A percentile compares a stretch with the other conserved stretches of the same genome.
phyloP scores from a whole-genome alignment of 2,888 invertebrate species.

The Sarcophaga carnaria region DNA sequence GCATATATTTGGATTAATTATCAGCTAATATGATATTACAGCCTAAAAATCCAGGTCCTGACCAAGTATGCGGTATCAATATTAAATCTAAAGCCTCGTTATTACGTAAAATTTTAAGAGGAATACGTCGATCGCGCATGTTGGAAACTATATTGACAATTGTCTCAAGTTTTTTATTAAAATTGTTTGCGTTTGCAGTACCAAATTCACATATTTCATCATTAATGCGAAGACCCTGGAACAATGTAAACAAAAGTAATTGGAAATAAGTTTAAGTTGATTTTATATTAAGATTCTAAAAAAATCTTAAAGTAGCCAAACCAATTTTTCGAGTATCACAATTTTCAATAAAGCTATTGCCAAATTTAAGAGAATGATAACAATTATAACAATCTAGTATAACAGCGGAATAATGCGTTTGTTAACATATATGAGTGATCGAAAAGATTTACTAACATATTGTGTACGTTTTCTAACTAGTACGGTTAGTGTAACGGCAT shows the following conservation, averaged over 20 bases:
- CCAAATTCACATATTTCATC: slow-evolving; percentile 91
- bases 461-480: too few species aligned
- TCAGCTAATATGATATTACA: slow-evolving; percentile 84
- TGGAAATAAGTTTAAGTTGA: slow-evolving; percentile 49
- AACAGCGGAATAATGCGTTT: too few species aligned
- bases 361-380: too few species aligned
- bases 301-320: too few species aligned
- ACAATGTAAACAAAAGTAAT: slow-evolving; percentile 58
- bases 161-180: slow-evolving; percentile 86
- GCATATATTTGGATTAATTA: slow-evolving; percentile 9
- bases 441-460: too few species aligned
- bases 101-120: slow-evolving; percentile 84
- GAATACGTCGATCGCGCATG: slow-evolving; percentile 83
- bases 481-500: too few species aligned
- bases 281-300: not conserved
- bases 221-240: slow-evolving; percentile 86
- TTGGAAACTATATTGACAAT: slow-evolving; percentile 87
- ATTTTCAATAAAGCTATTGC: too few species aligned
- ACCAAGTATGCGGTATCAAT: slow-evolving; percentile 89
- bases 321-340: too few species aligned
- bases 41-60: slow-evolving; percentile 90
- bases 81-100: slow-evolving; percentile 83
- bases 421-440: too few species aligned
- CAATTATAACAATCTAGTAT: too few species aligned
- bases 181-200: slow-evolving; percentile 88